These are phyloP conservation scores for Gallinago media DNA, from an alignment of 2,113 vertebrate species.

Conservation along the genomic window DNA sequence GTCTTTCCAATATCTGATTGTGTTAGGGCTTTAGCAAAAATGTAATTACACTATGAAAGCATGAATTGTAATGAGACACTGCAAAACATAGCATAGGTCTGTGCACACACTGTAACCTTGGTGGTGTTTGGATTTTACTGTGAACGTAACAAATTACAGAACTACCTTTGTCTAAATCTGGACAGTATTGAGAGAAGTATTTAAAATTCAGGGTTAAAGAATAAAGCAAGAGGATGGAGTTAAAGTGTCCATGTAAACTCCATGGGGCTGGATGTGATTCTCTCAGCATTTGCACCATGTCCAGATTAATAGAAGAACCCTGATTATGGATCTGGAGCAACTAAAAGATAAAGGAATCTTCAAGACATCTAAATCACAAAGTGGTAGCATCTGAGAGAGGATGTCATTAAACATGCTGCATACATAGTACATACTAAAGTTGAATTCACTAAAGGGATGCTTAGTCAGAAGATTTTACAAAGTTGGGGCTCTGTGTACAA, in stretches of 20 bases:
- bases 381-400: slow-evolving; percentile 1
- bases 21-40: background rate
- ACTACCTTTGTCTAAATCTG: background rate
- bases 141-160: background rate
- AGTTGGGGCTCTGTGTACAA: background rate
- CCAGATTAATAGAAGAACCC: background rate
- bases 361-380: background rate
- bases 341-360: background rate
- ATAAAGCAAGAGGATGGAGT: background rate
- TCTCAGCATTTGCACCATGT: background rate
- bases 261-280: background rate
- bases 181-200: background rate
- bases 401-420: background rate
- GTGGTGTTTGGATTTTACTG: background rate
- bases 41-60: background rate
- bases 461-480: background rate
- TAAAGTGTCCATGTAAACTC: background rate
- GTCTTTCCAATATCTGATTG: background rate
- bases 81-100: background rate
- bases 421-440: background rate
- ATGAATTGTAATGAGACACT: background rate
- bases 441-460: background rate
- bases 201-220: background rate
- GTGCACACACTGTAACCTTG: background rate
- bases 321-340: background rate